phyloP scores from a whole-genome alignment of 2,888 invertebrate species.

The Leptothorax acervorum region DNA sequence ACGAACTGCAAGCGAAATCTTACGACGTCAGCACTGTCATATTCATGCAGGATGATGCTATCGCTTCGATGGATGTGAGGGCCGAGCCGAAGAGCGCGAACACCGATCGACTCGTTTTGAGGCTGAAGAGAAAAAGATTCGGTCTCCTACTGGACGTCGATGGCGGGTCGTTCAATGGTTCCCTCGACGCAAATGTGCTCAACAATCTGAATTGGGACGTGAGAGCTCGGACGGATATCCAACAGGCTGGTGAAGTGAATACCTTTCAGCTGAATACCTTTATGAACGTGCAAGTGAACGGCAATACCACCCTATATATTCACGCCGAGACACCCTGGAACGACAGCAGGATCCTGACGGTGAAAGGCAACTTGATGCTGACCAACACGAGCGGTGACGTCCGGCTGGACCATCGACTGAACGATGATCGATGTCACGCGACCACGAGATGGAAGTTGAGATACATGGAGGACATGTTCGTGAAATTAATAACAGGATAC shows the following conservation, averaged over 20 bases:
- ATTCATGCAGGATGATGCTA: conserved; percentile 41
- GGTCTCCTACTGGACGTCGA: conserved; percentile 63
- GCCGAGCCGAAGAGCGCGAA: conserved; percentile 59
- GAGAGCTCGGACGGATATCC: conserved; percentile 53
- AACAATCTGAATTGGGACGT: conserved; percentile 81
- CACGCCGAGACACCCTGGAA: conserved; percentile 84
- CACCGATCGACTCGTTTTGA: conserved; percentile 62
- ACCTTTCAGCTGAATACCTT: conserved; percentile 73
- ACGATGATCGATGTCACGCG: conserved; percentile 85
- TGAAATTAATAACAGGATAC: conserved; percentile 82
- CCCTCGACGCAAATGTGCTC: conserved; percentile 68
- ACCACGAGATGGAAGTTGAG: conserved; percentile 87
- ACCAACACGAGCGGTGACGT: conserved; percentile 80
- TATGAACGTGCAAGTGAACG: conserved; percentile 79
- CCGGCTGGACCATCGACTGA: conserved; percentile 80
- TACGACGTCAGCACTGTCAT: conserved; percentile 67
- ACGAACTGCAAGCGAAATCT: conserved; percentile 57
- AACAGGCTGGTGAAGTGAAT: background rate
- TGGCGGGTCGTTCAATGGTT: conserved; percentile 67
- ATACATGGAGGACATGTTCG: conserved; percentile 85
- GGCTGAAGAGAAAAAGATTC: conserved; percentile 70
- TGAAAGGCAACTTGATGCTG: conserved; percentile 83
- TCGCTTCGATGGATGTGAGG: conserved; percentile 59
- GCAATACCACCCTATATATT: conserved; percentile 81
- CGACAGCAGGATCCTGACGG: conserved; percentile 83